phyloP scores from a whole-genome alignment of 1,140 invertebrate genomes.

The Drosophila pectinifera region DNA sequence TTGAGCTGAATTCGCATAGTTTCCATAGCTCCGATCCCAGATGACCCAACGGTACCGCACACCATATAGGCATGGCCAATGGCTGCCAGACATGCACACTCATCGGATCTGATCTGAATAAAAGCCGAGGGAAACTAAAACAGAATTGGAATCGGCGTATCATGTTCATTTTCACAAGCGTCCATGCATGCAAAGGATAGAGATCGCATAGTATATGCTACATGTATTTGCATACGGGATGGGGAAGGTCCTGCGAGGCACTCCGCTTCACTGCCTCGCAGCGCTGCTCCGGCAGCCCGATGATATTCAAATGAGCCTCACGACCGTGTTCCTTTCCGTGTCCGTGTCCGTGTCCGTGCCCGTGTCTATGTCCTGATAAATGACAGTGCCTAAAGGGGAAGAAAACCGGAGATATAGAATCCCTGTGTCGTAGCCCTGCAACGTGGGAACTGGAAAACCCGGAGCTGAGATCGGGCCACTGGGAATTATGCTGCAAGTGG shows the following conservation, averaged over 20 bases:
- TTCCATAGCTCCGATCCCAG: not conserved
- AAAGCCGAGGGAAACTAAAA: constrained; percentile 4
- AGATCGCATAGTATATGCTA: constrained; percentile 3
- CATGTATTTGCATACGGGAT: constrained; percentile 65
- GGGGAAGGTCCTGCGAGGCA: constrained; percentile 45
- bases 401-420: not conserved
- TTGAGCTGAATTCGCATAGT: no score
- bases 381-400: constrained; percentile 38
- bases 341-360: constrained; percentile 34
- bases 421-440: constrained; percentile 21
- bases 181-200: constrained; percentile 65
- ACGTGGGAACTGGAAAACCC: constrained; percentile 58
- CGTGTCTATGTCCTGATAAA: constrained; percentile 66
- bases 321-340: constrained; percentile 41
- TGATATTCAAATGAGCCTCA: constrained; percentile 65
- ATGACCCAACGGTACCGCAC: constrained; percentile 6
- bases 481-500: constrained; percentile 53
- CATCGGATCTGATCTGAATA: constrained; percentile 31
- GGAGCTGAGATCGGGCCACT: constrained; percentile 26
- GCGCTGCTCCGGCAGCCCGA: constrained; percentile 14
- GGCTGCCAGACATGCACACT: constrained; percentile 64
- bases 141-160: constrained; percentile 69
- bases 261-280: constrained; percentile 65
- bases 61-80: constrained; percentile 46
- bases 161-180: constrained; percentile 76